These are phyloP conservation scores for Micronisus gabar DNA, from an alignment of 2,113 vertebrate species.

Conservation along the genomic window DNA sequence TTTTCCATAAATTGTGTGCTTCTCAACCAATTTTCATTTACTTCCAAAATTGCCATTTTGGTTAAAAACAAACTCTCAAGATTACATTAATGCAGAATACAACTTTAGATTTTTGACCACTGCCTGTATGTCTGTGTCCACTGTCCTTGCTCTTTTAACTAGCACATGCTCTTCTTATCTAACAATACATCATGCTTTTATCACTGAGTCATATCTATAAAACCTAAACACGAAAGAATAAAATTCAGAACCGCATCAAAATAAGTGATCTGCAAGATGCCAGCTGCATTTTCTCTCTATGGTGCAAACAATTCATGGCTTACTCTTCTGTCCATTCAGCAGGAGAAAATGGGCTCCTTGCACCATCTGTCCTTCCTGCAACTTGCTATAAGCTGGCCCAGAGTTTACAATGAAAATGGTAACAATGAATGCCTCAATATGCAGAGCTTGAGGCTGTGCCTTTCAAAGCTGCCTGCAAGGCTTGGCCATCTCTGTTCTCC, in stretches of 20 bases:
- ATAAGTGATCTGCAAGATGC: rapidly evolving
- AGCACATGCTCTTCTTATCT: background rate
- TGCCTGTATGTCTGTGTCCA: background rate
- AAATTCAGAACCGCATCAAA: background rate
- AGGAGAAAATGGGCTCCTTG: background rate
- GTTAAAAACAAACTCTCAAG: background rate
- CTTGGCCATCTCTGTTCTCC: background rate
- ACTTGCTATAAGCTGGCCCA: background rate
- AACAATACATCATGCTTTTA: background rate
- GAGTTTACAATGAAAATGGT: background rate
- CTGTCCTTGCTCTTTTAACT: background rate
- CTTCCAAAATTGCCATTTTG: background rate
- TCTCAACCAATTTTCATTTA: background rate
- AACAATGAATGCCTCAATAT: rapidly evolving
- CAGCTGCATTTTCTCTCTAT: background rate
- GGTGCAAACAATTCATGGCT: background rate
- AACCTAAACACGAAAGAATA: rapidly evolving
- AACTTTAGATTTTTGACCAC: background rate
- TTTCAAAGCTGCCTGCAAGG: background rate
- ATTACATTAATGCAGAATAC: background rate
- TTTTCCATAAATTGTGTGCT: background rate
- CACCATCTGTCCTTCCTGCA: background rate
- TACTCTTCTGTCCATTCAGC: background rate
- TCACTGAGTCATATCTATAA: background rate
- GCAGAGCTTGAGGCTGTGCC: background rate